Base-by-base conservation (phyloP, 2,888 invertebrate genomes). In the Lithophane leautieri region DNA sequence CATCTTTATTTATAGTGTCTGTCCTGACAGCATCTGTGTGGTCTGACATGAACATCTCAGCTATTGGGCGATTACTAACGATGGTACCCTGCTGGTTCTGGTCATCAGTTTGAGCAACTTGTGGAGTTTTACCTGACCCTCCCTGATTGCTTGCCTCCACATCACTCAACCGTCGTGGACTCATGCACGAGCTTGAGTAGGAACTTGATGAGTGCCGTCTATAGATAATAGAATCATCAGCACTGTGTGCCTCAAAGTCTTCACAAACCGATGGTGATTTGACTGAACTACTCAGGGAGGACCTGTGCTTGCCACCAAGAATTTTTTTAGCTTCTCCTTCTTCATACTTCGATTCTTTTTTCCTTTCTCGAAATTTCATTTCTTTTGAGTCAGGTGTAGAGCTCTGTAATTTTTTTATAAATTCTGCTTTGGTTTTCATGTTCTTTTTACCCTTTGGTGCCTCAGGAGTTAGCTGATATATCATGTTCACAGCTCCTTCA, bases 401-500 rank as follows among this genome's bases (percentile, higher is more conserved):
- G 84, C 95, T 97, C 86, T 97, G 96, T 82, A 97, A 92, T 89
- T 97, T 97, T 87, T 97, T 97, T 2, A 97, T 97, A 81, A 97
- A 95, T 88, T 97, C 97, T 40, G 97, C 97, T 93, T 97, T 97
- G 47, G 97, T 95, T 85, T 94, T 94, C 88, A 97, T 94, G 86
- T 96, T 97, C 88, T 95, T 96, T 85, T 93, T 96, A 16, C 96
- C 96, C 84, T 96, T 96, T 28, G 94, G 93, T 60, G 96, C 96
- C 89, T 96, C 96, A 62, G 96, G 95, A 87, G 98, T 98, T 1
- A 98, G 97, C 40, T 98, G 98, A 90, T 98, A 98, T 61, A 98
- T 96, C 97, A 98, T 98, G 93, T 98, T 98, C 3, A 98, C 98
- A 6, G 98, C 98, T 1, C 98, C 98, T 91, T 98, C 98, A 91